A percentile compares a stretch with the other conserved stretches of the same genome.
These are phyloP conservation scores for Ecdyonurus torrentis DNA, from an alignment of 2,888 invertebrate species.

Conservation along the genomic window DNA sequence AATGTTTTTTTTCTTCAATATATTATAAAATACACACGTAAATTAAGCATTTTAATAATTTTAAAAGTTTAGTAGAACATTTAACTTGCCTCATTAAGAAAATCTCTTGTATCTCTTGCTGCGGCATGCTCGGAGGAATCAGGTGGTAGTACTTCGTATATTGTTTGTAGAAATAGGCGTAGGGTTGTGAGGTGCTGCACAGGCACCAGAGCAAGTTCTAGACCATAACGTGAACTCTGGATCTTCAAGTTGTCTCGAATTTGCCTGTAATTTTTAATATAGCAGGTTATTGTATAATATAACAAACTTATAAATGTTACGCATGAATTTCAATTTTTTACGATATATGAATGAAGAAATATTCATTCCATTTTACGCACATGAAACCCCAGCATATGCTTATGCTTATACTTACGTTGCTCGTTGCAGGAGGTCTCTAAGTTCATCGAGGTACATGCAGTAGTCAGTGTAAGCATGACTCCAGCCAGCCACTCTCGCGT, in stretches of 20 bases:
- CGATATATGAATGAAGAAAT: too few species aligned
- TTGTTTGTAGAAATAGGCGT: slow-evolving; percentile 1
- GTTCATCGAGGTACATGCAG: not conserved
- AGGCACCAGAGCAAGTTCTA: slow-evolving; percentile 3
- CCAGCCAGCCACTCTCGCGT: not conserved
- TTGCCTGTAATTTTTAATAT: too few species aligned
- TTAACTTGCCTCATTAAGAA: not conserved
- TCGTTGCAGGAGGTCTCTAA: not conserved
- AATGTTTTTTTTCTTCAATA: too few species aligned
- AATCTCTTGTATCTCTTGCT: not conserved
- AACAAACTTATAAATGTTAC: too few species aligned
- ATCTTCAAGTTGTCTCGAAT: too few species aligned
- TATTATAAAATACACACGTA: too few species aligned
- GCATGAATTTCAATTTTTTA: too few species aligned
- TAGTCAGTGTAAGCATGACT: not conserved
- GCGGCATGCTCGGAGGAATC: not conserved
- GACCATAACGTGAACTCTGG: not conserved
- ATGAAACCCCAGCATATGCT: too few species aligned
- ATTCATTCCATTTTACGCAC: too few species aligned
- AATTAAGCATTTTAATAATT: too few species aligned
- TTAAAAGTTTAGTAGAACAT: not conserved
- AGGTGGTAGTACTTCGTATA: not conserved
- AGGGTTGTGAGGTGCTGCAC: slow-evolving; percentile 6
- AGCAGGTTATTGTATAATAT: too few species aligned
- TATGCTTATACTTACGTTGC: not conserved